Evolutionary conservation across 2,113 vertebrate genomes (phyloP).

Genomic region (Rhea americana): DNA sequence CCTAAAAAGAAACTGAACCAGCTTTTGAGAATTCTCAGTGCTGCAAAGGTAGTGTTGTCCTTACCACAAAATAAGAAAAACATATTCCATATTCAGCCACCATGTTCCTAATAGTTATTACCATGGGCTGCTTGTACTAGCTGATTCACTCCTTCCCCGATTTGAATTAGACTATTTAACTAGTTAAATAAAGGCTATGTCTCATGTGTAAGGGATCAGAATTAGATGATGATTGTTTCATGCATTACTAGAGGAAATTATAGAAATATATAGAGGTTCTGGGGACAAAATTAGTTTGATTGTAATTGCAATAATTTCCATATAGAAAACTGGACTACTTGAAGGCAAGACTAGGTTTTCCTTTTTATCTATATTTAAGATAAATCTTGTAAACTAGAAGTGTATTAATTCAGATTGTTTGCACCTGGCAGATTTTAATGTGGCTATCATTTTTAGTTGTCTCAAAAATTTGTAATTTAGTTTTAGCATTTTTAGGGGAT

Average conservation of each 20-base stretch:
- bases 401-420: background rate
- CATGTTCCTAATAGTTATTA: no score
- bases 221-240: no score
- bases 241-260: no score
- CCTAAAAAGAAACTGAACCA: conserved; percentile 76
- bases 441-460: background rate
- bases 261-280: no score
- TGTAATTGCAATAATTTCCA: background rate
- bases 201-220: no score
- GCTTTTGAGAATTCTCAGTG: conserved; percentile 80
- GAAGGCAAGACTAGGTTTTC: background rate
- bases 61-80: background rate
- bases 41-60: conserved; percentile 80
- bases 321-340: background rate
- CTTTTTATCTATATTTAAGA: background rate
- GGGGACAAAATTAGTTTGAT: background rate
- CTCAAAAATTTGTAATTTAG: background rate
- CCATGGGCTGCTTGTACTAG: no score
- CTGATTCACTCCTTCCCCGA: no score
- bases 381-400: background rate
- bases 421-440: background rate
- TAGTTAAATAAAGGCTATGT: no score
- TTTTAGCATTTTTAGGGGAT: background rate
- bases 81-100: no score
- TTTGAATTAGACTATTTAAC: no score